These are phyloP conservation scores for Quiscalus mexicanus DNA, from an alignment of 2,113 vertebrate species.

Conservation along the genomic window DNA sequence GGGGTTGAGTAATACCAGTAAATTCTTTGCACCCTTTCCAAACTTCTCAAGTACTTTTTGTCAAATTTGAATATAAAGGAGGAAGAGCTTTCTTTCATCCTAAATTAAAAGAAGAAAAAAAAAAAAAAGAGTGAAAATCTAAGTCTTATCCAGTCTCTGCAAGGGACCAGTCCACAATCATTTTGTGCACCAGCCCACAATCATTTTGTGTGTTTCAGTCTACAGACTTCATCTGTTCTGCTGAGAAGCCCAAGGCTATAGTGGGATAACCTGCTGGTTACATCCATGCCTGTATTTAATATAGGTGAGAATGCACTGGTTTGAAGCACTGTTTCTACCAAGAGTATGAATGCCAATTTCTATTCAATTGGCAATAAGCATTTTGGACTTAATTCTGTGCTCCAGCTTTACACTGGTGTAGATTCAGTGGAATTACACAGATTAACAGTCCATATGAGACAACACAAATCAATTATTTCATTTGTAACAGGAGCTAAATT, in stretches of 20 bases:
- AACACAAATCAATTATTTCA: background rate
- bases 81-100: background rate
- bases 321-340: background rate
- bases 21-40: background rate
- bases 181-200: background rate
- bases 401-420: background rate
- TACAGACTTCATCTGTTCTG: background rate
- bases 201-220: background rate
- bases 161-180: background rate
- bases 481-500: background rate
- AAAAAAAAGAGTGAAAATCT: background rate
- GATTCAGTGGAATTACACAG: background rate
- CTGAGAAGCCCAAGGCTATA: background rate
- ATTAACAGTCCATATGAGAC: background rate
- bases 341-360: background rate
- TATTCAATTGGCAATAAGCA: background rate
- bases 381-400: background rate
- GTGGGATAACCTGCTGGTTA: background rate
- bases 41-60: background rate
- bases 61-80: background rate
- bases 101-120: background rate
- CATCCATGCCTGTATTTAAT: background rate
- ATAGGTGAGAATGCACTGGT: background rate
- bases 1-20: background rate
- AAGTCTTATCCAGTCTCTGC: background rate